Base-by-base conservation (phyloP, 2,113 vertebrate genomes). In the Rhagologus leucostigma region DNA sequence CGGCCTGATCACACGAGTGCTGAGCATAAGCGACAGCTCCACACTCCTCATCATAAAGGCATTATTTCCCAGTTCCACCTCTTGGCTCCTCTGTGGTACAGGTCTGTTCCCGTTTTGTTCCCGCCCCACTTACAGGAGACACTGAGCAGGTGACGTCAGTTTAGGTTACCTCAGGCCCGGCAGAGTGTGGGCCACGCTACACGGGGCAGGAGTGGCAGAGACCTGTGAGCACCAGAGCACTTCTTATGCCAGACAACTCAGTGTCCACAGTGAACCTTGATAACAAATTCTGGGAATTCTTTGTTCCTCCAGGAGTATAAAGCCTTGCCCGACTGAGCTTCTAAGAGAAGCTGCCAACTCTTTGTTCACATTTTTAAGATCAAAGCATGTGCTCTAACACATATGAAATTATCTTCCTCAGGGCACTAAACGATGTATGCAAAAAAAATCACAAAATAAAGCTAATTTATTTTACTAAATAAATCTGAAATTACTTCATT, bases 391-490 rank as follows among this genome's bases (percentile, higher is more conserved):
- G 29, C 59, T 63, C 26, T 56, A 84, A 60, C 2, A 23, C 19
- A 57, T 3, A 37, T 13, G 55, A 76, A 82, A 76, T 39, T 44
- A 33, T 46, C 21, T 35, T 59, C 46, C 57, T 80, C 33, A 44
- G 37, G 13, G 57, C n/a, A 46, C 8, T 39, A 53, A 89, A 57
- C 2, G 22, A 75, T 22, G 18, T 42, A 67, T 33, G 41, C 4
- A 67, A 69, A 49, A 75, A 62, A 73, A 24, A 62, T 11, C 7
- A 29, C 35, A 55, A 90, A 91, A 91, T 83, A 93, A 77, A 97
- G 44, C 35, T 50, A 52, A 63, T 52, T 63, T 1, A 49, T 89
- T 89, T 78, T 33, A 75, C 39, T 53, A 74, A 86, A 20, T 42
- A 55, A 79, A 35, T 16, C 4, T 52, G 59, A 62, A 67, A 67